Conservation (phyloP, 2,888 invertebrate species). For the Melolontha melolontha region DNA sequence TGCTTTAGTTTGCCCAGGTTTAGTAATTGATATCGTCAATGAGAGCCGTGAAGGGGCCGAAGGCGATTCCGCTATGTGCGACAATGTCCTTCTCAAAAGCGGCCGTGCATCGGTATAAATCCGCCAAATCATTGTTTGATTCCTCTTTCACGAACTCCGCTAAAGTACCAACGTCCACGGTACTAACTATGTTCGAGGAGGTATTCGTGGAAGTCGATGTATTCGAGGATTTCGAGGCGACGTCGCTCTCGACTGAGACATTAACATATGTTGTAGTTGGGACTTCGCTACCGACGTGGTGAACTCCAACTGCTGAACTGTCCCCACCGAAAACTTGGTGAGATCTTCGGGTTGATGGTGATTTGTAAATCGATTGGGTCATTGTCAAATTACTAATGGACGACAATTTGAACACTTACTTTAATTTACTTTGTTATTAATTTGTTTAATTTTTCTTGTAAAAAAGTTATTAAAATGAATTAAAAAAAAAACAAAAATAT, state of each 20-base stretch:
- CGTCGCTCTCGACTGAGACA: conserved; percentile 74
- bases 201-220: conserved; percentile 63
- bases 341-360: conserved; percentile 66
- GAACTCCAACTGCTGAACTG: conserved; percentile 91
- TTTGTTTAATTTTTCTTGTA: no score
- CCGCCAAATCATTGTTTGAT: conserved; percentile 88
- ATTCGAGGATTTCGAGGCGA: conserved; percentile 60
- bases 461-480: no score
- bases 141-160: conserved; percentile 78
- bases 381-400: no score
- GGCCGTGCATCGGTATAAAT: conserved; percentile 85
- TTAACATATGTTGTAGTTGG: conserved; percentile 90
- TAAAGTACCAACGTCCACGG: conserved; percentile 66
- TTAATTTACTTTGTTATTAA: no score
- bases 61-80: conserved; percentile 76
- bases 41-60: conserved; percentile 83
- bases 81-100: conserved; percentile 88
- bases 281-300: conserved; percentile 89
- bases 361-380: no score
- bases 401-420: no score
- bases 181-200: conserved; percentile 28
- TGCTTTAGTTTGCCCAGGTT: no score
- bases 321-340: conserved; percentile 91
- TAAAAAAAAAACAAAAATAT: no score
- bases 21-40: conserved; percentile 87